Percentiles rank a stretch among this genome's conserved stretches.
These are phyloP conservation scores for Pseudorasbora parva DNA, from an alignment of 2,113 vertebrate genomes.

Conservation along the genomic window DNA sequence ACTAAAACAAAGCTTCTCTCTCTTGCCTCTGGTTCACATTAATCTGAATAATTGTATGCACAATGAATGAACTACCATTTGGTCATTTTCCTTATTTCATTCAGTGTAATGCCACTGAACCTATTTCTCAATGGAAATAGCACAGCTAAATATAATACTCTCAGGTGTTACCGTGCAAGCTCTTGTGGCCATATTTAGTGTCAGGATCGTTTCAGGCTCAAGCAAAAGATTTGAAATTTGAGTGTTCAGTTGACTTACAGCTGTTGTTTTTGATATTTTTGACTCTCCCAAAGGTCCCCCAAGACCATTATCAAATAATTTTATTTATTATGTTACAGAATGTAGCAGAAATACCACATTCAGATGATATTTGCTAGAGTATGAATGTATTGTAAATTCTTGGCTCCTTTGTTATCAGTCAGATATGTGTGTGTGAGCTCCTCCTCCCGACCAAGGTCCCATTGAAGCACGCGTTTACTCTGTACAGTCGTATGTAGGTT, in stretches of 20 bases:
- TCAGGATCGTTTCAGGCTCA: neutral
- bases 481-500: neutral
- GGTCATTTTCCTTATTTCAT: neutral
- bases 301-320: neutral
- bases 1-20: neutral
- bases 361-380: neutral
- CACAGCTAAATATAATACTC: slow-evolving; percentile 28
- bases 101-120: neutral
- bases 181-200: slow-evolving; percentile 11
- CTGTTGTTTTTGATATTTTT: too few species aligned
- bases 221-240: neutral
- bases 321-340: neutral
- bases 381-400: neutral
- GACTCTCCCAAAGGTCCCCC: too few species aligned
- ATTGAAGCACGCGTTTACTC: slow-evolving; percentile 15
- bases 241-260: neutral
- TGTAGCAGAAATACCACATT: neutral
- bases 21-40: slow-evolving; percentile 13
- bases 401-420: neutral
- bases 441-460: slow-evolving; percentile 30
- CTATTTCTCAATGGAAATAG: slow-evolving; percentile 4
- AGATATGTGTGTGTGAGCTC: slow-evolving; percentile 17
- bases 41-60: neutral
- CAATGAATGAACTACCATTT: neutral
- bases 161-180: slow-evolving; percentile 16